Evolutionary conservation across 2,113 vertebrate genomes (phyloP), one percentile per base, ranked within the genome.

Genomic region (Eolophus roseicapilla): DNA sequence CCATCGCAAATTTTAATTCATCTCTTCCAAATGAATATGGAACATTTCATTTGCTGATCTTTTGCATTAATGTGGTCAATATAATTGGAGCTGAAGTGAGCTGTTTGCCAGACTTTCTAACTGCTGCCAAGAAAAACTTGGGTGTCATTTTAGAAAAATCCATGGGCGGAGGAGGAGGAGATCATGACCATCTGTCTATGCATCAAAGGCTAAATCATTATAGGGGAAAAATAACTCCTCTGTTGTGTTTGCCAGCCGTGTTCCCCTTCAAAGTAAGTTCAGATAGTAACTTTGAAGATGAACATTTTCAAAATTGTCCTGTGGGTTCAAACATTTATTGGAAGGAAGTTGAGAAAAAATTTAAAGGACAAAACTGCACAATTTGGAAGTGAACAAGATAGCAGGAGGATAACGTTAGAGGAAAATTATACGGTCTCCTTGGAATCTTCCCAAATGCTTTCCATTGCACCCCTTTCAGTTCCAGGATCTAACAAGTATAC

Each of bases 121-220:
- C 93, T 97, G 96, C 98, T 98, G 98, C 98, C 98, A 98, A 98
- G 97, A 98, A 98, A 98, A 98, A 97, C 97, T 98, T 98, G 97
- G 97, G 98, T 98, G 98, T 98, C 98, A 97, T 98, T 97, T 98
- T 97, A 97, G 97, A 98, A 98, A 98, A 98, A 98, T 97, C 97
- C 96, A 96, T 97, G 94, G 91, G 96, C 97, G 97, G 97, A 96
- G 97, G 97, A 97, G 96, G 97, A 97, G 95, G 81, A 96, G 97
- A 97, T 97, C 97, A 96, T 94, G 95, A 97, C 97, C 97, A 98
- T 98, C 98, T 98, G 98, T 97, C 92, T 97, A 33, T 47, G 94
- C 94, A 97, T 97, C 93, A 95, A 96, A 96, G 95, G 93, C 90
- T 86, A 93, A 96, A 95, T 92, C 91, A 95, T 74, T 91, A 87